These are phyloP conservation scores for Engraulis encrasicolus DNA, from an alignment of 2,113 vertebrate genomes.

Conservation along the genomic window DNA sequence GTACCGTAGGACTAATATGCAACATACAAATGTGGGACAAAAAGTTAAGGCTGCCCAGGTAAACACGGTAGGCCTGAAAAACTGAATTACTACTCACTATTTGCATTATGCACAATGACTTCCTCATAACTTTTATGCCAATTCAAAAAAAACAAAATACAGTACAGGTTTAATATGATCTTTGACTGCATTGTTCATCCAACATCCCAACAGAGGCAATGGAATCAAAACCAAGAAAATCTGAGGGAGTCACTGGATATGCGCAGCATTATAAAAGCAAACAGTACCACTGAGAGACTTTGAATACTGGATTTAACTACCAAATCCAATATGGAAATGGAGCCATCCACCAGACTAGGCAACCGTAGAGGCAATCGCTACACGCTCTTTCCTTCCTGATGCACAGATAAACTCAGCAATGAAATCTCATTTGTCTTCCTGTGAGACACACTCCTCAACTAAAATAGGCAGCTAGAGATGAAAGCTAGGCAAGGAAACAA, in stretches of 20 bases:
- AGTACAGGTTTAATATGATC: too few relatives aligned
- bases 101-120: too few relatives aligned
- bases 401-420: neutral
- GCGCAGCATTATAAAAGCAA: neutral
- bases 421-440: neutral
- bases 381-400: neutral
- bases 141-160: too few relatives aligned
- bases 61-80: too few relatives aligned
- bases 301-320: slow-evolving; percentile 36
- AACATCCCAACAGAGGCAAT: too few relatives aligned
- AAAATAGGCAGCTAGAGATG: neutral
- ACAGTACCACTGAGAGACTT: neutral
- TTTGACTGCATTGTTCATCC: too few relatives aligned
- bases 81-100: too few relatives aligned
- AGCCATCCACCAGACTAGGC: neutral
- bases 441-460: neutral
- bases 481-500: neutral
- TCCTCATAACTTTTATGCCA: too few relatives aligned
- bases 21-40: too few relatives aligned
- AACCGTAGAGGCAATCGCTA: neutral
- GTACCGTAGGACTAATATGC: too few relatives aligned
- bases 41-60: too few relatives aligned
- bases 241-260: neutral
- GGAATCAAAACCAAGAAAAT: neutral
- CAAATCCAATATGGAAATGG: slow-evolving; percentile 41